These are phyloP conservation scores for Phylloscopus trochiloides DNA, from an alignment of 2,113 vertebrate genomes.

Conservation along the genomic window DNA sequence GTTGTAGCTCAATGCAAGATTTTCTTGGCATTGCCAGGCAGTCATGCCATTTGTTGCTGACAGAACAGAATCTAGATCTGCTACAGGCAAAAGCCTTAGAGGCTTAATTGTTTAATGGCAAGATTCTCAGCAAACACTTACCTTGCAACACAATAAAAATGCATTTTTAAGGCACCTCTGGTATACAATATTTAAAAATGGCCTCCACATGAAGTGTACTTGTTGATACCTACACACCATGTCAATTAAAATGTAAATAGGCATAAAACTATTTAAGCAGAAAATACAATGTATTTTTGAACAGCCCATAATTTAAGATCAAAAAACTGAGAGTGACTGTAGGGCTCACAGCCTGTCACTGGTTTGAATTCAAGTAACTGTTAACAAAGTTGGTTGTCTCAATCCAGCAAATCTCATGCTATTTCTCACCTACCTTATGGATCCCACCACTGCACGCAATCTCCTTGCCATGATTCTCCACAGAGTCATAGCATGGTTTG, in stretches of 20 bases:
- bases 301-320: neutral
- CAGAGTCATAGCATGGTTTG: neutral
- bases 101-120: neutral
- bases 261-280: slow-evolving; percentile 1
- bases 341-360: neutral
- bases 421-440: neutral
- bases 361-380: neutral
- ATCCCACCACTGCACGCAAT: neutral
- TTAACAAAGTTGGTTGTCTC: neutral
- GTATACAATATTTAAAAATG: neutral
- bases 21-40: neutral
- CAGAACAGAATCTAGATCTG: neutral
- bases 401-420: neutral
- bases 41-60: neutral
- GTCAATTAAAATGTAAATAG: slow-evolving; percentile 20
- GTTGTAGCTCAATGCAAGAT: neutral
- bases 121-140: neutral
- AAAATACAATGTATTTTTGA: slow-evolving; percentile 8
- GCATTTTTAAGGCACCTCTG: neutral
- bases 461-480: neutral
- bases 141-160: neutral
- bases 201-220: neutral
- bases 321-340: neutral
- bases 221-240: neutral
- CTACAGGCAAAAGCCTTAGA: neutral